phyloP scores from a whole-genome alignment of 2,888 invertebrate species.

The Brachyptera risi region DNA sequence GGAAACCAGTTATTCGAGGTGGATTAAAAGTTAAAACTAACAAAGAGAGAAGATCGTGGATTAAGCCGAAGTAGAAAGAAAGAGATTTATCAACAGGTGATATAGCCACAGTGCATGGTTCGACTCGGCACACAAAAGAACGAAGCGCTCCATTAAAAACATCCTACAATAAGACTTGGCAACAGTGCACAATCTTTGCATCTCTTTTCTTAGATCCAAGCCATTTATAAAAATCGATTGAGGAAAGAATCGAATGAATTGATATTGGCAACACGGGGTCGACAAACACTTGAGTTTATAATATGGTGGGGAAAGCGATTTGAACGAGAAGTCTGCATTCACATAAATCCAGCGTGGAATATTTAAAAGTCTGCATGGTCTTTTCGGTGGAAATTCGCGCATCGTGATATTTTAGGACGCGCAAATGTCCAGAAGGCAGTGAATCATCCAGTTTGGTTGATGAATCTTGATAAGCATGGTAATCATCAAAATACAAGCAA shows the following conservation, averaged over 20 bases:
- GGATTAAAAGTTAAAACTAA: background rate
- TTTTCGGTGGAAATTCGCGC: no score
- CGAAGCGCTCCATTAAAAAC: background rate
- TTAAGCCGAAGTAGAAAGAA: background rate
- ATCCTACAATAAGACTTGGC: background rate
- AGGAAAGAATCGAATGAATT: background rate
- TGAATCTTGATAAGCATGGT: no score
- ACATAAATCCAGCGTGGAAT: no score
- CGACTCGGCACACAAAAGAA: slow-evolving; percentile 1
- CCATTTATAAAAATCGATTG: background rate
- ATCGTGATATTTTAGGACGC: no score
- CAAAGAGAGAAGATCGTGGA: background rate
- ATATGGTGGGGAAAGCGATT: no score
- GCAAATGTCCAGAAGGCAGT: no score
- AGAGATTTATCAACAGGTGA: slow-evolving; percentile 4
- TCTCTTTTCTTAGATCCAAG: slow-evolving; percentile 3
- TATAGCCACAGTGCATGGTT: background rate
- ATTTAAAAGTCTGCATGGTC: no score
- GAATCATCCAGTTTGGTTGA: no score
- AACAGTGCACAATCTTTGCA: slow-evolving; percentile 8
- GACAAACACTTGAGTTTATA: no score
- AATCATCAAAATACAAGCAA: no score
- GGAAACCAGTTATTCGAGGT: slow-evolving; percentile 1
- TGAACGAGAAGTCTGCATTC: no score
- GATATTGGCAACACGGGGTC: background rate